Evolutionary conservation across 2,113 vertebrate genomes (phyloP).

Genomic region (Vicugna pacos): DNA sequence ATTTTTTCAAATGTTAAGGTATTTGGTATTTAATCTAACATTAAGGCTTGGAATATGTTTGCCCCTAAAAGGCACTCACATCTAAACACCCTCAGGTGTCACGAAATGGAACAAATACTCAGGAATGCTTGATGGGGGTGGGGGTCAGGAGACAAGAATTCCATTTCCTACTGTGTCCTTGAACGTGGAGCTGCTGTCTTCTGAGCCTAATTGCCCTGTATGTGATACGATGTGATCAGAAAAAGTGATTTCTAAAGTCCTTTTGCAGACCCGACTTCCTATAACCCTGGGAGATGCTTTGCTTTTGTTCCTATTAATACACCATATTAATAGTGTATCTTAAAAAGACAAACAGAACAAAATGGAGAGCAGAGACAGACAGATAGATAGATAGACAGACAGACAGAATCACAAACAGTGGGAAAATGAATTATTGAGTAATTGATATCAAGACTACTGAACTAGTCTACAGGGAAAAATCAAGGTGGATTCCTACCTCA

Average conservation of each 20-base stretch:
- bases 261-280: not conserved
- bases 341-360: not conserved
- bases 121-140: not conserved
- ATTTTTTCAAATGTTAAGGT: constrained; percentile 89
- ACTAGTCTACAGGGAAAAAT: not conserved
- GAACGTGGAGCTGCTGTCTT: not conserved
- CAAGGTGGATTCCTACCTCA: not conserved
- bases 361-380: not conserved
- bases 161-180: not conserved
- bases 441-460: not conserved
- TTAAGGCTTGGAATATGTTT: constrained; percentile 80
- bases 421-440: not conserved
- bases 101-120: not conserved
- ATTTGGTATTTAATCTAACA: constrained; percentile 89
- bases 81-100: constrained; percentile 58
- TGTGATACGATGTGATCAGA: not conserved
- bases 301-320: not conserved
- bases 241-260: not conserved
- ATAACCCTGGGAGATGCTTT: not conserved
- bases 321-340: not conserved
- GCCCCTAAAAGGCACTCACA: constrained; percentile 72
- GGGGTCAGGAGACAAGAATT: not conserved
- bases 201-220: not conserved
- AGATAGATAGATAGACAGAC: not conserved
- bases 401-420: not conserved